These are phyloP conservation scores for Hylaeus anthracinus DNA, from an alignment of 1,140 invertebrate genomes.

Conservation along the genomic window DNA sequence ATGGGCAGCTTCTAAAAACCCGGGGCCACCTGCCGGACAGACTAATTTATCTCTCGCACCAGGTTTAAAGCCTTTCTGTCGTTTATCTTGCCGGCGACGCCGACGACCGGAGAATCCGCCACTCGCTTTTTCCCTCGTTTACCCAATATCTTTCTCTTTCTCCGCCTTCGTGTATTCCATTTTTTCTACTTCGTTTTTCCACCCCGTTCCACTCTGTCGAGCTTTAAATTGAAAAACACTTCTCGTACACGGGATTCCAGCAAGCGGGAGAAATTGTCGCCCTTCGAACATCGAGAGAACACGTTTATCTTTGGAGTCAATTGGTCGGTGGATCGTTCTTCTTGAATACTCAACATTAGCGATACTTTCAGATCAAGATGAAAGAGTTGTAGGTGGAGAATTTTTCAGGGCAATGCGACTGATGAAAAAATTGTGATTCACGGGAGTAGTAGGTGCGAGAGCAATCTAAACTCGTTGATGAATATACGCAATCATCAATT, in stretches of 20 bases:
- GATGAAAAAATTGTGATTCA: no score
- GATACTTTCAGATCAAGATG: no score
- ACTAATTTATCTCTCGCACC: conserved; percentile 76
- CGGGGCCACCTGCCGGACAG: conserved; percentile 67
- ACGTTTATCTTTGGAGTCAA: conserved; percentile 9
- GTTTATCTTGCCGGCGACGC: conserved; percentile 73
- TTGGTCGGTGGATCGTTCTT: neutral
- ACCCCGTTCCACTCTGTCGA: conserved; percentile 23
- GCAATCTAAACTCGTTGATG: no score
- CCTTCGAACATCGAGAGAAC: neutral
- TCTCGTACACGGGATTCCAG: conserved; percentile 30
- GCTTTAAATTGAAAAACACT: conserved; percentile 67
- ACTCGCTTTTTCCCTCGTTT: conserved; percentile 50
- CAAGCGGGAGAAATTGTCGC: conserved; percentile 30
- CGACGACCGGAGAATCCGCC: conserved; percentile 65
- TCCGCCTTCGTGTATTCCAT: neutral
- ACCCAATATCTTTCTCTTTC: conserved; percentile 5
- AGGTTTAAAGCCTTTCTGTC: conserved; percentile 72
- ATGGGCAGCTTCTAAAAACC: conserved; percentile 64
- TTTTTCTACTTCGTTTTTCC: neutral
- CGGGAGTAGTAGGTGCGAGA: no score
- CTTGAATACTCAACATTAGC: no score
- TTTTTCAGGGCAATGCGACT: no score
- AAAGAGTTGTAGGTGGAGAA: no score
- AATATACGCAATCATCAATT: no score